Conservation (phyloP, 2,113 vertebrate genomes). For the Zootoca vivipara region DNA sequence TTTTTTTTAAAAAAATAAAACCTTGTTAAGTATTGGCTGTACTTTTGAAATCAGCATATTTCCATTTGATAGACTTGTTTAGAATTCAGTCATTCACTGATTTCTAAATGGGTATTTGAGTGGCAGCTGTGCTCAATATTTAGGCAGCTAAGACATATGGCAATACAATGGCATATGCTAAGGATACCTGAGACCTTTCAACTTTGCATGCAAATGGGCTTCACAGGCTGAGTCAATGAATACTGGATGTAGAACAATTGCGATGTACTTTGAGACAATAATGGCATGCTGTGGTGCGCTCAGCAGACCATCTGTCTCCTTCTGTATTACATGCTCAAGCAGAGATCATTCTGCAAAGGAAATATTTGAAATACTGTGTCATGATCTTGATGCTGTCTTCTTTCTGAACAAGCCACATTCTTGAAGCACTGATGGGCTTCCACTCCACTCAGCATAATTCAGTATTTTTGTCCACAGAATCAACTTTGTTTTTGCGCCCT, state of each 20-base stretch:
- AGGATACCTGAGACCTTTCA: conserved; percentile 30
- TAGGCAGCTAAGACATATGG: conserved; percentile 2
- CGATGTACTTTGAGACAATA: not conserved
- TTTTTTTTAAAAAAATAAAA: not conserved
- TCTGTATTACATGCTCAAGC: not conserved
- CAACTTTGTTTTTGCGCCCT: not conserved
- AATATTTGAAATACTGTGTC: accelerated
- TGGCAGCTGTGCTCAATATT: conserved; percentile 39
- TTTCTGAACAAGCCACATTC: not conserved
- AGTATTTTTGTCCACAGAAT: not conserved
- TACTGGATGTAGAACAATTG: not conserved
- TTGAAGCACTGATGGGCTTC: not conserved
- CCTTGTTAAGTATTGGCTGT: conserved; percentile 22
- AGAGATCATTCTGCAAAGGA: accelerated
- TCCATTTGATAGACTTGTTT: not conserved
- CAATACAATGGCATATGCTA: not conserved
- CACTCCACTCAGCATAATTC: not conserved
- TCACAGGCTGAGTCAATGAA: accelerated
- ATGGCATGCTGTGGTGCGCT: not conserved
- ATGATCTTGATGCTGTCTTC: not conserved
- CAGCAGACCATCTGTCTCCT: conserved; percentile 25
- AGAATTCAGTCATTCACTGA: conserved; percentile 32
- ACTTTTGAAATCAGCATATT: not conserved
- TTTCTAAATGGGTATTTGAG: not conserved
- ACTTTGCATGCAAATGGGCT: not conserved